These are phyloP conservation scores for Leucozona laternaria DNA, from an alignment of 2,888 invertebrate genomes.

Conservation along the genomic window DNA sequence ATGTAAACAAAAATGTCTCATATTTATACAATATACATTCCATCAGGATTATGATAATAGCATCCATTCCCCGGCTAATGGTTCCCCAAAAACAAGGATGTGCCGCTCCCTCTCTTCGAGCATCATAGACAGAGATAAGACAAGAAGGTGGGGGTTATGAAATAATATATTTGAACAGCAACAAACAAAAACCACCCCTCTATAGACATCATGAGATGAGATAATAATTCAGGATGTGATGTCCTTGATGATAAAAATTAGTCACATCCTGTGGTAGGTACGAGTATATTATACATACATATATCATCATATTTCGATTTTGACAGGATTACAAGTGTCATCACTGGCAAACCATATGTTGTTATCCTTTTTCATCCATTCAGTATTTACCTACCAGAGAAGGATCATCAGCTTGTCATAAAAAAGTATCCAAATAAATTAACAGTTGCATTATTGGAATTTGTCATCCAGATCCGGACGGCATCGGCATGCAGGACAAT, in stretches of 20 bases:
- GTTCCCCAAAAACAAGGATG: slow-evolving; percentile 25
- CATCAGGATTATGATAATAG: slow-evolving; percentile 68
- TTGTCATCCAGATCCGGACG: background rate
- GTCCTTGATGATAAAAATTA: slow-evolving; percentile 64
- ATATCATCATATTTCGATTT: slow-evolving; percentile 45
- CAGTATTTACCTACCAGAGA: slow-evolving; percentile 5
- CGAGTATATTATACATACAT: background rate
- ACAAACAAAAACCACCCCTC: slow-evolving; percentile 26
- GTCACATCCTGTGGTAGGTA: slow-evolving; percentile 41
- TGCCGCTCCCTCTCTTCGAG: background rate
- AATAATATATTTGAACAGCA: slow-evolving; percentile 47
- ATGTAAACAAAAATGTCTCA: slow-evolving; percentile 64
- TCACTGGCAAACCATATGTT: slow-evolving; percentile 63
- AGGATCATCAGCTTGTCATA: slow-evolving; percentile 19
- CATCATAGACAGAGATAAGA: background rate
- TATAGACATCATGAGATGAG: slow-evolving; percentile 37
- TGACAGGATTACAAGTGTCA: slow-evolving; percentile 64
- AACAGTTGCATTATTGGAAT: slow-evolving; percentile 56
- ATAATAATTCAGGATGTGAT: slow-evolving; percentile 65
- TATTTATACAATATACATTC: slow-evolving; percentile 51
- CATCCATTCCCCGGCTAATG: slow-evolving; percentile 49
- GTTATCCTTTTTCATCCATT: slow-evolving; percentile 37
- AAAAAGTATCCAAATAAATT: slow-evolving; percentile 59
- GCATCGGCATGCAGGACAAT: slow-evolving; percentile 33
- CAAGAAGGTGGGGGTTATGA: background rate